A percentile compares a stretch with the other conserved stretches of the same genome.
These are phyloP conservation scores for Taeniopygia guttata DNA, from an alignment of 2,797 vertebrate genomes.

Conservation along the genomic window DNA sequence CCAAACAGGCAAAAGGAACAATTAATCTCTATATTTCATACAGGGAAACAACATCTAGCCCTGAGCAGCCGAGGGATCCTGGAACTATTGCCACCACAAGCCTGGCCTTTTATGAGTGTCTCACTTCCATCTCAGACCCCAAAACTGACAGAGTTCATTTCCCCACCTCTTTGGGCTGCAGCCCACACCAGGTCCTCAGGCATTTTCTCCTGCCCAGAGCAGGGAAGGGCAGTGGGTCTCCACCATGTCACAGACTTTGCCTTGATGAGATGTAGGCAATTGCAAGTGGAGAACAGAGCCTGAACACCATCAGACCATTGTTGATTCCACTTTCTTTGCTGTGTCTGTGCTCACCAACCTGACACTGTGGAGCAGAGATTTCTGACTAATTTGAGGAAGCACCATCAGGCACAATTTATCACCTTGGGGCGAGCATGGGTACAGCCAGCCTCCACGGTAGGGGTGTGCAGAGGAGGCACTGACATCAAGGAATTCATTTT, in stretches of 20 bases:
- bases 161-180: background rate
- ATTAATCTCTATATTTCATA: background rate
- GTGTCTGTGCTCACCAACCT: background rate
- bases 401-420: background rate
- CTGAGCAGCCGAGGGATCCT: background rate
- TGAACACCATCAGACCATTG: accelerated
- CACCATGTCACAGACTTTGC: background rate
- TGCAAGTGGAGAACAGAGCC: background rate
- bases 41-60: background rate
- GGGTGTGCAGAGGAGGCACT: background rate
- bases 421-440: background rate
- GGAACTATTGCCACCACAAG: background rate
- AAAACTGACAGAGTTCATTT: background rate
- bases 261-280: background rate
- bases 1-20: background rate
- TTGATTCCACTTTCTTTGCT: background rate
- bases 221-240: background rate
- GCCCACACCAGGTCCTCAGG: background rate
- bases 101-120: background rate
- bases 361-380: background rate
- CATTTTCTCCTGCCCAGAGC: background rate
- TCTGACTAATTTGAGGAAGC: background rate
- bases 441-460: background rate
- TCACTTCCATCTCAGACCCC: background rate
- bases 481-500: background rate